Base-by-base conservation (phyloP, 2,113 vertebrate genomes). In the Embiotoca jacksoni region DNA sequence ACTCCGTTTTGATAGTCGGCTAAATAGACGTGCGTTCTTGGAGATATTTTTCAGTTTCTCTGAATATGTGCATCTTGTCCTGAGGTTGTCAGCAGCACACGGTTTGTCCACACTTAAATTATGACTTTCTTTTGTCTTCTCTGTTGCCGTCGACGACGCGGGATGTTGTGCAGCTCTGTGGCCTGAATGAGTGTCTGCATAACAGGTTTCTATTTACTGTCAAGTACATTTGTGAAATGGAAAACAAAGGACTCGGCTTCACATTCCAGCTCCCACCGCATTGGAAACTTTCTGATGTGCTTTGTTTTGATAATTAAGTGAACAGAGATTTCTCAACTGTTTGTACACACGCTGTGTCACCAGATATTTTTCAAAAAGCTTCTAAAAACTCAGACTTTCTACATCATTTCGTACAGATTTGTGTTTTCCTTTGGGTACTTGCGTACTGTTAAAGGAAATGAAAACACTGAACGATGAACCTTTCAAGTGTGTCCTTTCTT, bases 1-100 rank as follows among this genome's bases (percentile, higher is more conserved):
- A 89, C 76, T 73, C 47, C 61, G 75, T 85, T 86, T 84, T 81
- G 52, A 59, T 82, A 73, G 63, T 78, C 30, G 58, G 61, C 61
- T 59, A 3, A 9, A 71, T 37, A 16, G 7, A 9, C 58, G 37
- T 69, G 70, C 41, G 10, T 82, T 79, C 79, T 62, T 78, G 53
- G 57, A 77, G 54, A 72, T 13, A 32, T 57, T 71, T 88, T 69
- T 77, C 63, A 78, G 16, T 72, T 67, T 69, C 15, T 52, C 62
- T 77, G 69, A 81, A 55, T 69, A 55, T 80, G 53, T 70, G 0
- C 32, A 14, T 50, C 68, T 55, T 49, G 15, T 47, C 73, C 23
- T 72, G 50, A 76, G 5, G 66, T 71, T 64, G 33, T 76, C 53
- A 46, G 35, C 50, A 72, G n/a, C 75, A 78, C 69, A 60, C 10